phyloP scores from a whole-genome alignment of 2,113 vertebrate genomes.

The Cottus gobio region DNA sequence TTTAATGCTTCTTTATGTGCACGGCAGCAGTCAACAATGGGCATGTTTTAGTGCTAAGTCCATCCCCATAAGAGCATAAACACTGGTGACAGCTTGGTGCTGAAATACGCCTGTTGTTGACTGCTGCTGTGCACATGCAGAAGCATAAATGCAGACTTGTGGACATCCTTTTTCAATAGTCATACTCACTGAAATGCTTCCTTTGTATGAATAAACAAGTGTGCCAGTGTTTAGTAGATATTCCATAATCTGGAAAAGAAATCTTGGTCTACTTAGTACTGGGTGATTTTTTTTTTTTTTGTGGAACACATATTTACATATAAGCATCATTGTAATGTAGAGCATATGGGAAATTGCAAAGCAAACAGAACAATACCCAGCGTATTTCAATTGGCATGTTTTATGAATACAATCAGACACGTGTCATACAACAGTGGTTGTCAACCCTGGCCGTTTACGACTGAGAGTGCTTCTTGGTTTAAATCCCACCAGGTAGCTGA shows the following conservation, averaged over 20 bases:
- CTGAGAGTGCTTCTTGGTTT: neutral
- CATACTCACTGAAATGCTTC: slow-evolving; percentile 30
- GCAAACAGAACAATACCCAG: neutral
- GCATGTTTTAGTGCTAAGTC: slow-evolving; percentile 42
- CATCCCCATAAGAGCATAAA: slow-evolving; percentile 45
- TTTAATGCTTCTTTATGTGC: slow-evolving; percentile 51
- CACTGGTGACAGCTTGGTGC: slow-evolving; percentile 47
- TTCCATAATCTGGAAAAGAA: slow-evolving; percentile 23
- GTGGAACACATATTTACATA: slow-evolving; percentile 15
- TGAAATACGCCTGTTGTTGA: slow-evolving; percentile 40
- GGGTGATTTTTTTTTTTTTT: slow-evolving; percentile 20
- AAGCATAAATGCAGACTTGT: slow-evolving; percentile 40
- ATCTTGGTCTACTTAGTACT: slow-evolving; percentile 1
- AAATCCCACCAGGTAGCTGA: neutral
- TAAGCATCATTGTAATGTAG: slow-evolving; percentile 1
- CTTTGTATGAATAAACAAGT: slow-evolving; percentile 27
- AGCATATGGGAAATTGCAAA: slow-evolving; percentile 1
- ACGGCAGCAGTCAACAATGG: slow-evolving; percentile 38
- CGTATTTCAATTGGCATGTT: slow-evolving; percentile 15
- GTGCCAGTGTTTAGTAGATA: slow-evolving; percentile 19
- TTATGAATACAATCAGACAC: slow-evolving; percentile 17
- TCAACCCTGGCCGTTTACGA: slow-evolving; percentile 1
- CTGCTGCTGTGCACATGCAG: slow-evolving; percentile 17
- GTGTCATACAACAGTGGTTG: slow-evolving; percentile 8
- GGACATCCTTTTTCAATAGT: slow-evolving; percentile 28